phyloP scores from a whole-genome alignment of 1,140 invertebrate genomes.

The Lordiphosa clarofinis region DNA sequence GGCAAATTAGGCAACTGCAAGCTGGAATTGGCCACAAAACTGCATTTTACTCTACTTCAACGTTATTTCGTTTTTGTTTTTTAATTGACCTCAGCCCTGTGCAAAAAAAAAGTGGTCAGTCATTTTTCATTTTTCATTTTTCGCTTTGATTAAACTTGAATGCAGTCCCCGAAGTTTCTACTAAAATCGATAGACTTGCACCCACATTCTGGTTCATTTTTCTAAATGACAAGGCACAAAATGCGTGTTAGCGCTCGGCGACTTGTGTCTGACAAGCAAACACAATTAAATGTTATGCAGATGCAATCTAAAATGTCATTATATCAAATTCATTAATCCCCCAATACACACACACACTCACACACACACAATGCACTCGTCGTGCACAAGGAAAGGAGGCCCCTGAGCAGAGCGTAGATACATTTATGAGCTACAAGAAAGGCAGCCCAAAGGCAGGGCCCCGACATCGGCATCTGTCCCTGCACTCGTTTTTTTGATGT shows the following conservation, averaged over 20 bases:
- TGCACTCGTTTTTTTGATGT: conserved; percentile 63
- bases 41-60: conserved; percentile 25
- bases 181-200: conserved; percentile 59
- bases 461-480: conserved; percentile 50
- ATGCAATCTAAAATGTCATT: conserved; percentile 79
- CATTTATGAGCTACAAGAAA: conserved; percentile 27
- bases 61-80: conserved; percentile 13
- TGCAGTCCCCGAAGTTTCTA: conserved; percentile 23
- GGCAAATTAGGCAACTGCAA: conserved; percentile 71
- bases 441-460: conserved; percentile 59
- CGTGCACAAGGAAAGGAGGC: conserved; percentile 19
- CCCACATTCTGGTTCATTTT: conserved; percentile 44
- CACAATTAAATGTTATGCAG: conserved; percentile 79
- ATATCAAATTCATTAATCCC: conserved; percentile 79
- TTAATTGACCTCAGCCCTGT: conserved; percentile 38
- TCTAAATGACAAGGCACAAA: conserved; percentile 70
- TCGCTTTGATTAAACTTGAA: conserved; percentile 56
- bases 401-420: conserved; percentile 41
- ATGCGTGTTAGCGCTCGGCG: conserved; percentile 50
- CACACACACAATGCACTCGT: background rate
- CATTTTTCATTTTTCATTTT: conserved; percentile 49
- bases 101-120: conserved; percentile 6
- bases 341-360: conserved; percentile 31
- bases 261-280: conserved; percentile 62
- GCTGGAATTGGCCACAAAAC: conserved; percentile 21